Evolutionary conservation across 2,797 vertebrate species (phyloP).

Genomic region (Lithobates sylvaticus): DNA sequence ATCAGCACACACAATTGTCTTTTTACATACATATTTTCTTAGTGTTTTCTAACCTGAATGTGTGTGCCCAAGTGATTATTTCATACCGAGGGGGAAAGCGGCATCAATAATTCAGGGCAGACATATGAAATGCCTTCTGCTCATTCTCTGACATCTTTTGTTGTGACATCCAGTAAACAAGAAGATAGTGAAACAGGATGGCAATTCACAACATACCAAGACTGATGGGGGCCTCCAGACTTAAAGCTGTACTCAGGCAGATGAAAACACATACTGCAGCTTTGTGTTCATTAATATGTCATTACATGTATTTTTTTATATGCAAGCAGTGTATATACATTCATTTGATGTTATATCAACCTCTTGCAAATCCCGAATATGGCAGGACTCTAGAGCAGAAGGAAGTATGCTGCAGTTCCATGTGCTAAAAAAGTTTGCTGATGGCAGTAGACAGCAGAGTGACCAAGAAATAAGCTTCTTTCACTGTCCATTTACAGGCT

Average conservation of each 20-base stretch:
- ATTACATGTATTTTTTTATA: neutral
- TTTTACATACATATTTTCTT: neutral
- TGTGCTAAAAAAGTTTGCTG: neutral
- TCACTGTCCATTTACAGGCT: too few species aligned
- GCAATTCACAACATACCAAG: conserved; percentile 29
- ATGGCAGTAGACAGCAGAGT: neutral
- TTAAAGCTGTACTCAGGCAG: neutral
- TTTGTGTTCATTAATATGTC: neutral
- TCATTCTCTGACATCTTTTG: conserved; percentile 20
- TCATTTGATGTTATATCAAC: neutral
- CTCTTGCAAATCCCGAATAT: neutral
- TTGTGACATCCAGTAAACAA: conserved; percentile 45
- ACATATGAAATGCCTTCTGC: conserved; percentile 23
- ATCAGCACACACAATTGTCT: neutral
- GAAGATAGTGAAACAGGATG: neutral
- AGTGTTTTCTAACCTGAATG: conserved; percentile 4
- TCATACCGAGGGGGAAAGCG: neutral
- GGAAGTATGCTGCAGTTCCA: neutral
- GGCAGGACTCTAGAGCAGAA: neutral
- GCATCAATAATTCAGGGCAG: conserved; percentile 28
- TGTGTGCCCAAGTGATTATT: conserved; percentile 28
- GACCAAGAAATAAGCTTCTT: neutral
- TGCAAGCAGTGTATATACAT: neutral
- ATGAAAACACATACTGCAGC: neutral
- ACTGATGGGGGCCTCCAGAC: neutral